phyloP scores from a whole-genome alignment of 2,888 invertebrate genomes.

The Deilephila porcellus region DNA sequence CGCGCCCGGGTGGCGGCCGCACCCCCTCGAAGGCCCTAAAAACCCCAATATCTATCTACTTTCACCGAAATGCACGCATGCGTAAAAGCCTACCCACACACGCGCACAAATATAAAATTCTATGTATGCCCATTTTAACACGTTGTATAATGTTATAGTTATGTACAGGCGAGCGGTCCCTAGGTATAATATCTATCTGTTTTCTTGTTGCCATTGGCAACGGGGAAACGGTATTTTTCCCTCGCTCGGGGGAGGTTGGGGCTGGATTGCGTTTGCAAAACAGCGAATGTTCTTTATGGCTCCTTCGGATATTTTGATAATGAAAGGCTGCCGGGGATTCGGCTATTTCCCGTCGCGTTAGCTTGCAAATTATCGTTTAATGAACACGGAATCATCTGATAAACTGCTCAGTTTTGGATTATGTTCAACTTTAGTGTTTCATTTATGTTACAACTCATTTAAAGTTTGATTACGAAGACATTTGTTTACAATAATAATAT shows the following conservation, averaged over 20 bases:
- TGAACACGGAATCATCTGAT: slow-evolving; percentile 35
- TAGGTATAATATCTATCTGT: slow-evolving; percentile 68
- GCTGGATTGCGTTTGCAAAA: slow-evolving; percentile 52
- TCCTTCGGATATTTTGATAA: slow-evolving; percentile 45
- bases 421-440: not conserved
- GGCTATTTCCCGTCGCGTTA: slow-evolving; percentile 21
- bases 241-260: slow-evolving; percentile 44
- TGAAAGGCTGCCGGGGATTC: slow-evolving; percentile 41
- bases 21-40: slow-evolving; percentile 69
- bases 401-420: slow-evolving; percentile 12
- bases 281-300: slow-evolving; percentile 50
- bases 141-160: slow-evolving; percentile 29
- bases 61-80: slow-evolving; percentile 80
- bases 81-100: slow-evolving; percentile 80
- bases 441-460: not conserved
- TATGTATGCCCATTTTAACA: slow-evolving; percentile 68
- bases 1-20: slow-evolving; percentile 44
- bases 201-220: slow-evolving; percentile 76
- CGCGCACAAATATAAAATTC: slow-evolving; percentile 55
- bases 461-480: not conserved
- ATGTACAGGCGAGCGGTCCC: slow-evolving; percentile 48
- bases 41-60: slow-evolving; percentile 82
- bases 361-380: slow-evolving; percentile 36
- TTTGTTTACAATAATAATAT: too few relatives aligned
- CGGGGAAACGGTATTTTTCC: slow-evolving; percentile 74